These are phyloP conservation scores for Pseudomyrmex gracilis DNA, from an alignment of 1,140 invertebrate genomes.

Conservation along the genomic window DNA sequence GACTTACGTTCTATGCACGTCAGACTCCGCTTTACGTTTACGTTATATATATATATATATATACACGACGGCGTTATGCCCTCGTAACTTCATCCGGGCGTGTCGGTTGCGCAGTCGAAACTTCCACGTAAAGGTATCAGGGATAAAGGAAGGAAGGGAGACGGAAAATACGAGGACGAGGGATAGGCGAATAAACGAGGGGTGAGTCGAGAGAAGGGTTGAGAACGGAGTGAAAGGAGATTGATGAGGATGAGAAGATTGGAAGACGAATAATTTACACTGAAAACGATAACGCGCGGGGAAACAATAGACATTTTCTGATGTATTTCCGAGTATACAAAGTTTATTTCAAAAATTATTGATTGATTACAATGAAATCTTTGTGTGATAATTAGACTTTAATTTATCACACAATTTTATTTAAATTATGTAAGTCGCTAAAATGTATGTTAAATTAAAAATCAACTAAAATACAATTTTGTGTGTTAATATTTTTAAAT, in stretches of 20 bases:
- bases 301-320: neutral
- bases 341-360: neutral
- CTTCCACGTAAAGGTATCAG: slow-evolving; percentile 58
- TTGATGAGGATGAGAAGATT: slow-evolving; percentile 8
- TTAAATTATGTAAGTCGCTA: neutral
- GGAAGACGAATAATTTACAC: neutral
- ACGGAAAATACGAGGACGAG: neutral
- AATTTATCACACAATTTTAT: neutral
- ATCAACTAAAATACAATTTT: neutral
- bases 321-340: neutral
- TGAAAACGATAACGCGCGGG: neutral
- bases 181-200: neutral
- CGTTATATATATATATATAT: slow-evolving; percentile 74
- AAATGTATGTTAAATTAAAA: slow-evolving; percentile 15
- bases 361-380: neutral
- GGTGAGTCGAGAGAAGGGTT: neutral
- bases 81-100: slow-evolving; percentile 75
- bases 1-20: slow-evolving; percentile 77
- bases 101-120: slow-evolving; percentile 70
- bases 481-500: neutral
- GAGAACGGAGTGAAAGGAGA: slow-evolving; percentile 1
- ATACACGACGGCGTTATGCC: slow-evolving; percentile 73
- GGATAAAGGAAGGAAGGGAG: neutral
- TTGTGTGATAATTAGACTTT: neutral
- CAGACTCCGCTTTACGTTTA: slow-evolving; percentile 74